A percentile compares a stretch with the other conserved stretches of the same genome.
Evolutionary conservation across 30 jellyfish, hydroid and myxozoan genomes (phyloP).

Genomic region (Morbakka virulenta): DNA sequence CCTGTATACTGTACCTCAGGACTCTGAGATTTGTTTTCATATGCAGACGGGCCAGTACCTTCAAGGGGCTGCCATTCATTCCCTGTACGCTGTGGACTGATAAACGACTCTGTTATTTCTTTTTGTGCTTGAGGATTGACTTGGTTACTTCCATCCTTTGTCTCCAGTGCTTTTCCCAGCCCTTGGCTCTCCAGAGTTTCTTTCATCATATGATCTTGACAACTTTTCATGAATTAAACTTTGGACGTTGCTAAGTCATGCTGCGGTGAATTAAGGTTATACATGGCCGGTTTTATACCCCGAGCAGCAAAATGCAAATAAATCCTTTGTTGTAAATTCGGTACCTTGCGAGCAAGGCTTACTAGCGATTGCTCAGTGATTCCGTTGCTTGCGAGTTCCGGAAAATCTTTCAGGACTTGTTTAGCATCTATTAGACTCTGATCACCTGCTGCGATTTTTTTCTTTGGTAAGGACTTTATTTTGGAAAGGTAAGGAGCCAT

Average conservation of each 20-base stretch:
- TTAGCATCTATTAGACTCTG: slow-evolving; percentile 66
- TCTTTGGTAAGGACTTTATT: too few relatives aligned
- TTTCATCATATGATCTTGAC: slow-evolving; percentile 51
- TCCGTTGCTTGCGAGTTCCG: slow-evolving; percentile 88
- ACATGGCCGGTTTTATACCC: slow-evolving; percentile 30
- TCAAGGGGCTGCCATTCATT: too few relatives aligned
- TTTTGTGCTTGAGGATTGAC: too few relatives aligned
- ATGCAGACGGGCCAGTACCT: too few relatives aligned
- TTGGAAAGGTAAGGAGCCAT: too few relatives aligned
- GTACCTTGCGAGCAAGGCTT: slow-evolving; percentile 67
- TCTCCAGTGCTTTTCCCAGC: too few relatives aligned
- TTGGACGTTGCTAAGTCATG: slow-evolving; percentile 78
- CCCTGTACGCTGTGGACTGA: too few relatives aligned
- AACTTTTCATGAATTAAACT: slow-evolving; percentile 78
- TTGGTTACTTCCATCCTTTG: too few relatives aligned
- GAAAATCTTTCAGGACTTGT: slow-evolving; percentile 52
- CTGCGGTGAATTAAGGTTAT: slow-evolving; percentile 51
- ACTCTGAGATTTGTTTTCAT: too few relatives aligned
- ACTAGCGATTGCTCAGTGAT: slow-evolving; percentile 59
- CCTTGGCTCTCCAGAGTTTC: slow-evolving; percentile 23
- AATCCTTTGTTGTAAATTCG: slow-evolving; percentile 77
- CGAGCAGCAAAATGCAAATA: slow-evolving; percentile 70
- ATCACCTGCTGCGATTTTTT: too few relatives aligned
- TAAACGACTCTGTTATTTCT: too few relatives aligned
- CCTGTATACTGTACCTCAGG: too few relatives aligned